Evolutionary conservation across 2,797 vertebrate genomes (phyloP).

Genomic region (Sus cebifrons): DNA sequence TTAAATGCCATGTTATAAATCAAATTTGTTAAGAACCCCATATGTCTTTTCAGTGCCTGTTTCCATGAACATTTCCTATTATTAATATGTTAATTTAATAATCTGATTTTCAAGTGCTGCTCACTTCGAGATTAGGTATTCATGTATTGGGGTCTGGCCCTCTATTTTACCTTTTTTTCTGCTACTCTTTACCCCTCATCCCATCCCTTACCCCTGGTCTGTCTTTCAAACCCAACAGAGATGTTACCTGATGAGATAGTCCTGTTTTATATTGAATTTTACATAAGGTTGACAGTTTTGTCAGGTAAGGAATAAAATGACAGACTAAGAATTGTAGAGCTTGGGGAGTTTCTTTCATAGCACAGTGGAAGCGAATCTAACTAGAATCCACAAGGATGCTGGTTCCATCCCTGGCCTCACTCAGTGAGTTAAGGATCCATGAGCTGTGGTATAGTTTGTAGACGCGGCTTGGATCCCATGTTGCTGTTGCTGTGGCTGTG

Average conservation of each 20-base stretch:
- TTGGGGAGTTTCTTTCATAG: not conserved
- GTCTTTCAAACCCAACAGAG: conserved; percentile 28
- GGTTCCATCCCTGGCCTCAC: no score
- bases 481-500: no score
- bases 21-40: conserved; percentile 79
- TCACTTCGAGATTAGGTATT: not conserved
- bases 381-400: no score
- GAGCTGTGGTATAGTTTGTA: no score
- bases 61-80: conserved; percentile 28
- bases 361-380: no score
- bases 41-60: not conserved
- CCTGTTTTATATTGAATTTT: conserved; percentile 38
- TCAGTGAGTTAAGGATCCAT: no score
- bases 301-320: not conserved
- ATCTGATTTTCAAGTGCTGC: not conserved
- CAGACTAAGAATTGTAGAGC: not conserved
- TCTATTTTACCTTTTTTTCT: not conserved
- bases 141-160: not conserved
- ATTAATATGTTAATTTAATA: conserved; percentile 5
- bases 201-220: not conserved
- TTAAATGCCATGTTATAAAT: conserved; percentile 67
- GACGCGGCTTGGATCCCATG: no score
- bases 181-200: not conserved
- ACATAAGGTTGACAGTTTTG: not conserved
- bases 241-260: conserved; percentile 20